Evolutionary conservation across 2,113 vertebrate species (phyloP), one percentile per base, ranked within the genome.

Genomic region (Eulacestoma nigropectus): DNA sequence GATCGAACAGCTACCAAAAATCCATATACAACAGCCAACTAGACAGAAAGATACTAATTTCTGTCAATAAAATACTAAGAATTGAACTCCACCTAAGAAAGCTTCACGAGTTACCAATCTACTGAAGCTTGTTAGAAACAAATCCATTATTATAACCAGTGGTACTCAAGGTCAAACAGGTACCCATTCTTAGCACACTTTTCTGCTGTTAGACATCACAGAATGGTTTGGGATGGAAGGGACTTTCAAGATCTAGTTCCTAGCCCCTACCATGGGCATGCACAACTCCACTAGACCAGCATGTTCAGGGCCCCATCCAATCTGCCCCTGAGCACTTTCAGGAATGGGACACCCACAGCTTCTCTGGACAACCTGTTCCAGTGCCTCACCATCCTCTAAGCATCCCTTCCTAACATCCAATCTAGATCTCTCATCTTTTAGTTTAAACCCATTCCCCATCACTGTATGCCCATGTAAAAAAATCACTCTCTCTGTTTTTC

Each of bases 111-210:
- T 22, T 59, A 27, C 6, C 16, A 50, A 42, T 4, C 26, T 78
- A 52, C 27, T 52, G 6, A 74, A n/a, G 29, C 13, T 25, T 53
- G 7, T 16, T 67, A 33, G 44, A 64, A 91, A 65, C 13, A 79
- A 74, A 70, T 16, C 25, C 22, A 20, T 37, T 62, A 27, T 13
- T 74, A 57, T 1, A 55, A 55, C 7, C 27, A 69, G 6, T 8
- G 20, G 6, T 50, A 35, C 3, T 59, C 72, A 19, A 3, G 5
- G 10, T 21, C 39, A 77, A 27, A 84, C 47, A 79, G 7, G 17
- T 8, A 29, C 4, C 13, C 25, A n/a, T 9, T 50, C 27, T 2
- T 16, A 44, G 32, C 0, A 2, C 7, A 47, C 25, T 13, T 19
- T 37, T 37, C 32, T 69, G 41, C 42, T 30, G 8, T 19, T 26